These are phyloP conservation scores for Leptodactylus fuscus DNA, from an alignment of 2,113 vertebrate species.

Conservation along the genomic window DNA sequence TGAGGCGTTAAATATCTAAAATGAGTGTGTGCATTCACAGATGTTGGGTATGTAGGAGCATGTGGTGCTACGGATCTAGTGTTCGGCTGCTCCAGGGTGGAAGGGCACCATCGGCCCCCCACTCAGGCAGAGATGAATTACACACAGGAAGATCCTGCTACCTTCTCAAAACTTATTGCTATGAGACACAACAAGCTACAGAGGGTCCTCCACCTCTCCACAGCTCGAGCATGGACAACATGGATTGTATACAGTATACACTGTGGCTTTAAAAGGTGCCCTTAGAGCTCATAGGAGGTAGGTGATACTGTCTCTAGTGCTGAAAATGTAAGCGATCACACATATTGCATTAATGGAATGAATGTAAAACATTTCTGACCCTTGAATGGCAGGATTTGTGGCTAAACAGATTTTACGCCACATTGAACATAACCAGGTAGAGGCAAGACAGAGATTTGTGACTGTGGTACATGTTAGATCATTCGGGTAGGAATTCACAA, in stretches of 20 bases:
- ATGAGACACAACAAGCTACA: neutral
- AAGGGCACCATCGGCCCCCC: too few relatives aligned
- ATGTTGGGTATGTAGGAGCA: neutral
- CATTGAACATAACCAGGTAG: too few relatives aligned
- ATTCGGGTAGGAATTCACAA: too few relatives aligned
- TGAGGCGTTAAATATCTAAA: too few relatives aligned
- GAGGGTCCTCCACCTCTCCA: neutral
- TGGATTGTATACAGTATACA: neutral
- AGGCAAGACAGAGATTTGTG: neutral
- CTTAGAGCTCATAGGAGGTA: slow-evolving; percentile 12
- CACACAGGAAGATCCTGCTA: neutral
- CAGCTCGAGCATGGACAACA: neutral
- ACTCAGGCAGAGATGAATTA: too few relatives aligned
- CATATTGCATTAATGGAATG: too few relatives aligned
- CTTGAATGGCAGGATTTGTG: too few relatives aligned
- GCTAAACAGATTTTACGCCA: too few relatives aligned
- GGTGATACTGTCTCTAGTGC: too few relatives aligned
- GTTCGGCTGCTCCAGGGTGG: neutral
- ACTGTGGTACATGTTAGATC: neutral
- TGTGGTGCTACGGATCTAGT: neutral
- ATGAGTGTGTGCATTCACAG: neutral
- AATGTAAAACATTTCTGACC: too few relatives aligned
- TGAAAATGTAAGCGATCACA: too few relatives aligned
- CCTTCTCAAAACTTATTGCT: neutral
- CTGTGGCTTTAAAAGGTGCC: neutral